Evolutionary conservation across 1,140 invertebrate genomes (phyloP).

Genomic region (Atopsyche davidsoni): DNA sequence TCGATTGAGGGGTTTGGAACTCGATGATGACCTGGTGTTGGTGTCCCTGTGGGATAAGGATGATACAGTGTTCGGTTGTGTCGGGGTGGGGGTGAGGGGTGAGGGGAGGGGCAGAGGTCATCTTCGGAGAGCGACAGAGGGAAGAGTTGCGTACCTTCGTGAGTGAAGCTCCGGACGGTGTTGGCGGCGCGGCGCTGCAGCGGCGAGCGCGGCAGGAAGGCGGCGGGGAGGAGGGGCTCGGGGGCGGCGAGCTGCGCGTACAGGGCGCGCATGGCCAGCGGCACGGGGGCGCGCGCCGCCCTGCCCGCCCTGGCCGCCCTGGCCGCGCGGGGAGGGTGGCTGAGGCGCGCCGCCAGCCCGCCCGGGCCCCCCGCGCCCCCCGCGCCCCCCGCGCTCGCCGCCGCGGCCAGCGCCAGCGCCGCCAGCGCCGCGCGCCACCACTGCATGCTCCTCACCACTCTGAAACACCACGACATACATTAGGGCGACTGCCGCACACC

Average conservation of each 20-base stretch:
- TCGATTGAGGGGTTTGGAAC: no score
- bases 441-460: slow-evolving; percentile 32
- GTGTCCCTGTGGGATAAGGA: no score
- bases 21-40: no score
- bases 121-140: no score
- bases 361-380: slow-evolving; percentile 30
- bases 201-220: slow-evolving; percentile 62
- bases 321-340: slow-evolving; percentile 39
- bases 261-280: slow-evolving; percentile 71
- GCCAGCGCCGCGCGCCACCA: slow-evolving; percentile 30
- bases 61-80: no score
- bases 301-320: slow-evolving; percentile 34
- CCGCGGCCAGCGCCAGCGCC: slow-evolving; percentile 31
- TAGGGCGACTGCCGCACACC: no score
- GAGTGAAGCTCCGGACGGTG: slow-evolving; percentile 78
- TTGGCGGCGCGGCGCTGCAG: slow-evolving; percentile 66
- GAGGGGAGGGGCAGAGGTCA: no score
- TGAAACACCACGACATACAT: no score
- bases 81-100: no score
- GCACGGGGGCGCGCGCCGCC: slow-evolving; percentile 52
- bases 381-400: slow-evolving; percentile 30
- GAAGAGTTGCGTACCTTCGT: no score
- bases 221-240: slow-evolving; percentile 47
- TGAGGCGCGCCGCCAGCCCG: slow-evolving; percentile 21
- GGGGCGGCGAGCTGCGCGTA: slow-evolving; percentile 61